Base-by-base conservation (phyloP, 2,888 invertebrate genomes). In the Fragum fragum region DNA sequence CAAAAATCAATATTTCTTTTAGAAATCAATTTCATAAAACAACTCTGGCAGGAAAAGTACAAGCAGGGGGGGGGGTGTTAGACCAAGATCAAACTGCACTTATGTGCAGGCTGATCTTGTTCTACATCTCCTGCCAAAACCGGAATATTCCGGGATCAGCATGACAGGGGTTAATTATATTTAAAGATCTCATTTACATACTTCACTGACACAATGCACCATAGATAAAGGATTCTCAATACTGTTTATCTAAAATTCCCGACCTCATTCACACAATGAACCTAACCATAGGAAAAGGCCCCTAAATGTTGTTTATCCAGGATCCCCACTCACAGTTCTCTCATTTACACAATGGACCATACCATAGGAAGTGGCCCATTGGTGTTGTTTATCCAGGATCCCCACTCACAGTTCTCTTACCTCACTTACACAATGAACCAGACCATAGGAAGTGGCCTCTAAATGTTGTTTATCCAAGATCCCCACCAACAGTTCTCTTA, bases 241-340 rank as follows among this genome's bases (percentile, higher is more conserved):
- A 99, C 11, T 97, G 97, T 95, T 99, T 99, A 95, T 99, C 99
- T 76, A 99, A 95, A 59, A 99, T 97, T 6, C 99, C 99, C 87
- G 96, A 94, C 96, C 95, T 98, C 99, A 94, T 97, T 98, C 95
- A 98, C 97, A 92, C 98, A 97, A 94, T 99, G 99, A 23, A 99
- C 96, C 39, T 99, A 96, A 88, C 99, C 98, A 94, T 97, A 99
- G 0, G 98, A 97, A 0, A 99, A 98, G 1, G 99, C 97, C 18
- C 99, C 99, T 93, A 98, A 98, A 93, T 99, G 99, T 14, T 97
- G 97, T 95, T 99, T 99, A 95, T 99, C 99, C 76, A 99, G 95
- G 59, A 99, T 97, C 7, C 99, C 99, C 87, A 96, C 96, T 1
- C 99, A 94, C 53, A 99, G 95, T 94, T 99, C 97, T 11, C 99